A percentile compares a stretch with the other conserved stretches of the same genome.
phyloP scores from a whole-genome alignment of 2,113 vertebrate species.

The Verasper variegatus region DNA sequence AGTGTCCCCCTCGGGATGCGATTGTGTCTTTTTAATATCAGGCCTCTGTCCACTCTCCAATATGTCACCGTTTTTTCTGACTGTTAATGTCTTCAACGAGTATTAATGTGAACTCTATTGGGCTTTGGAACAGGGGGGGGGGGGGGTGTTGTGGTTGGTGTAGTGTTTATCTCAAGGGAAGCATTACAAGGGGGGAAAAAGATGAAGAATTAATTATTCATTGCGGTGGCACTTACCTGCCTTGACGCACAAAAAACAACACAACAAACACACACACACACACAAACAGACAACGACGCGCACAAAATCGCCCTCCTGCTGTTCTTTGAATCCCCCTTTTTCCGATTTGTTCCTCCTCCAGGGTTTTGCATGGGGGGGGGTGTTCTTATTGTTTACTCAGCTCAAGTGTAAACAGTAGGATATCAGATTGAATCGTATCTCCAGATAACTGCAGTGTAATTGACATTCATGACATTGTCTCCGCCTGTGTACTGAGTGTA shows the following conservation, averaged over 20 bases:
- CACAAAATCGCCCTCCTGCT: background rate
- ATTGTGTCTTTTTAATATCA: slow-evolving; percentile 51
- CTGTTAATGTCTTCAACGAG: slow-evolving; percentile 41
- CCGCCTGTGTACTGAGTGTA: slow-evolving; percentile 29
- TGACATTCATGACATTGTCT: slow-evolving; percentile 64
- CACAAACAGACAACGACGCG: slow-evolving; percentile 10
- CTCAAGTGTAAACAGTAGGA: slow-evolving; percentile 62
- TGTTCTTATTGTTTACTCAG: slow-evolving; percentile 55
- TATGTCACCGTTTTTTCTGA: slow-evolving; percentile 8
- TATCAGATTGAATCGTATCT: slow-evolving; percentile 67
- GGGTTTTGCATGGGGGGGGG: slow-evolving; percentile 28
- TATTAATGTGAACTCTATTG: slow-evolving; percentile 43
- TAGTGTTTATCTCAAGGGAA: slow-evolving; percentile 35
- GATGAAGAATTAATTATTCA: slow-evolving; percentile 13
- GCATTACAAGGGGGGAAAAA: background rate
- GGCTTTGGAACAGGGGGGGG: background rate
- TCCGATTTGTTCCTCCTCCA: slow-evolving; percentile 27
- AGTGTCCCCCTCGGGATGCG: slow-evolving; percentile 29
- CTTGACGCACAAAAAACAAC: background rate
- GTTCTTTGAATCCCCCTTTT: slow-evolving; percentile 38
- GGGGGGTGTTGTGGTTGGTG: slow-evolving; percentile 17
- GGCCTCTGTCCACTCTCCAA: slow-evolving; percentile 27
- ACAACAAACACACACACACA: background rate
- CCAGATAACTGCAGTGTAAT: slow-evolving; percentile 61
- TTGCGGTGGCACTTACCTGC: background rate